phyloP scores from a whole-genome alignment of 2,113 vertebrate genomes.

The Myiozetetes cayanensis region DNA sequence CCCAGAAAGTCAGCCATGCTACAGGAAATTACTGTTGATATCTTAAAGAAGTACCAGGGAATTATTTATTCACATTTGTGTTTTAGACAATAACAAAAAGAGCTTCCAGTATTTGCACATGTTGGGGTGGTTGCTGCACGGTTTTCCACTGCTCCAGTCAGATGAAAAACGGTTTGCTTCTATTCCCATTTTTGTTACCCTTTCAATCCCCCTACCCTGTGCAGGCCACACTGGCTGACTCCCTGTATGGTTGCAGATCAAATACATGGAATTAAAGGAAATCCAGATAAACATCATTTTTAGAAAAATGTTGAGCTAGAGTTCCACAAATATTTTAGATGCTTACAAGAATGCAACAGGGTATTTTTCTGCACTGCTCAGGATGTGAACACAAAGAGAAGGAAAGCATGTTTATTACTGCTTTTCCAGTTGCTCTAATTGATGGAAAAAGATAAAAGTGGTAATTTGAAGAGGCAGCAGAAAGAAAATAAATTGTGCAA shows the following conservation, averaged over 20 bases:
- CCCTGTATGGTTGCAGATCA: background rate
- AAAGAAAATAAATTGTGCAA: background rate
- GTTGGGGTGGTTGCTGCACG: background rate
- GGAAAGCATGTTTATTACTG: background rate
- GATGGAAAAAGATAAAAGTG: background rate
- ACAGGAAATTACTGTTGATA: background rate
- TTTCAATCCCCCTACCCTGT: accelerated
- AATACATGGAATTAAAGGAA: background rate
- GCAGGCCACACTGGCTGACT: background rate
- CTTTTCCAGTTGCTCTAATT: slow-evolving; percentile 8
- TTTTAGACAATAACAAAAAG: background rate
- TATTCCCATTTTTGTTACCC: background rate
- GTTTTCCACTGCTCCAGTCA: background rate
- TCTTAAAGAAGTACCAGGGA: background rate
- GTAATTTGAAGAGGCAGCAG: background rate
- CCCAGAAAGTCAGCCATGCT: background rate
- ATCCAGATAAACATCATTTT: background rate
- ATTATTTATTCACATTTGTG: background rate
- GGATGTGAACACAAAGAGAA: slow-evolving; percentile 38
- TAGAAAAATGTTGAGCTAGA: background rate
- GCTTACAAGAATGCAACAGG: background rate
- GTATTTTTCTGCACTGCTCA: slow-evolving; percentile 18
- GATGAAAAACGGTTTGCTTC: background rate
- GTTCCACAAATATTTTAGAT: slow-evolving; percentile 33
- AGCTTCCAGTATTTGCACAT: background rate